These are phyloP conservation scores for Cyprinodon variegatus DNA, from an alignment of 2,113 vertebrate genomes.

Conservation along the genomic window DNA sequence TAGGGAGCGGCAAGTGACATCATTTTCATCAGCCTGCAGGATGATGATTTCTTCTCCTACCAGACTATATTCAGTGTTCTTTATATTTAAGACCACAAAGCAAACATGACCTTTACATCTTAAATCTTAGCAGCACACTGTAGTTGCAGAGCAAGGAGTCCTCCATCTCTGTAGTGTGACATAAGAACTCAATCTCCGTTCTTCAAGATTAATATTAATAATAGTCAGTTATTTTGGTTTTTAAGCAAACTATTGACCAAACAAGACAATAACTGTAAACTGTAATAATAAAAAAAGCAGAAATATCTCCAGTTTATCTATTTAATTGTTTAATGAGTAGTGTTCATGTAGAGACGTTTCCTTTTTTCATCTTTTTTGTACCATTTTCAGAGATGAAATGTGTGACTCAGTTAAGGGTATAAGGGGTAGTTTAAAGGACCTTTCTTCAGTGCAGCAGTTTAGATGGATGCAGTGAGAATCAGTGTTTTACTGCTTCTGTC, in stretches of 20 bases:
- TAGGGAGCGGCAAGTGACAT: too few relatives aligned
- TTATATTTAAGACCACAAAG: neutral
- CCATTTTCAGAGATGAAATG: neutral
- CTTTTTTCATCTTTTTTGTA: neutral
- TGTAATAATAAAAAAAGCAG: neutral
- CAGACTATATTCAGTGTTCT: too few relatives aligned
- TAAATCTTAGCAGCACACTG: neutral
- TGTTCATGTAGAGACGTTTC: neutral
- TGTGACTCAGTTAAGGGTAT: neutral
- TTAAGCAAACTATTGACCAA: neutral
- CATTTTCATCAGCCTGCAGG: too few relatives aligned
- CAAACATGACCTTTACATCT: neutral
- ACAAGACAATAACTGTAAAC: neutral
- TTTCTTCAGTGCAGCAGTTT: neutral
- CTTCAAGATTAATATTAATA: neutral
- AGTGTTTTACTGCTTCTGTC: neutral
- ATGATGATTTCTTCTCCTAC: too few relatives aligned
- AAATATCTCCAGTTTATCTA: neutral
- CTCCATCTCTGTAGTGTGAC: neutral
- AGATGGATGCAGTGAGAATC: neutral
- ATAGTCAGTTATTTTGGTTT: neutral
- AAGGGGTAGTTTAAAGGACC: neutral
- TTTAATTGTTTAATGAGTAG: too few relatives aligned
- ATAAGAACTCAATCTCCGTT: neutral
- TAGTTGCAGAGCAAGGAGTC: neutral